phyloP scores from a whole-genome alignment of 2,888 invertebrate genomes.

The Latrodectus hesperus region DNA sequence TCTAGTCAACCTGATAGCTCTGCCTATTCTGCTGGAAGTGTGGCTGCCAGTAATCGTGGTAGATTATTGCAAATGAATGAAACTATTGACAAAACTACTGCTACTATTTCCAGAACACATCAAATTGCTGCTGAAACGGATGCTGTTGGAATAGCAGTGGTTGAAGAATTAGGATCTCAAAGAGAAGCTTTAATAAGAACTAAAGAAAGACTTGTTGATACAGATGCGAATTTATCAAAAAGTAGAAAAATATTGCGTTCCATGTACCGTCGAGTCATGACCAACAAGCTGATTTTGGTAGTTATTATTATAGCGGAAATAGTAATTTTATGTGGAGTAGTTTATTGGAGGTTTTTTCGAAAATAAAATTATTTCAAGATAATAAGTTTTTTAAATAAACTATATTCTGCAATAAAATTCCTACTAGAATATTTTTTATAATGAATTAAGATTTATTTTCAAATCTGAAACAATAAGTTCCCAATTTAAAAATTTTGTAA shows the following conservation, averaged over 20 bases:
- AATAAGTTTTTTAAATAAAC: too few relatives aligned
- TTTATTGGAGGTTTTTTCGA: slow-evolving; percentile 75
- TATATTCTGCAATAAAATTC: too few relatives aligned
- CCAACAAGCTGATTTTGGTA: slow-evolving; percentile 75
- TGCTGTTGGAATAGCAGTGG: slow-evolving; percentile 84
- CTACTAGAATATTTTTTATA: too few relatives aligned
- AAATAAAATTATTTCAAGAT: not conserved
- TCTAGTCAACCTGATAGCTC: slow-evolving; percentile 6
- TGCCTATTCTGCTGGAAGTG: slow-evolving; percentile 67
- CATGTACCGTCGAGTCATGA: slow-evolving; percentile 75
- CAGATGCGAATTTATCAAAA: slow-evolving; percentile 74
- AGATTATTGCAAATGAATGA: slow-evolving; percentile 74
- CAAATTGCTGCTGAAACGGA: slow-evolving; percentile 87
- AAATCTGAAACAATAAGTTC: too few relatives aligned
- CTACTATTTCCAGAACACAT: slow-evolving; percentile 80
- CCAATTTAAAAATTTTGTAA: too few relatives aligned
- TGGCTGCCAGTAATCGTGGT: slow-evolving; percentile 73
- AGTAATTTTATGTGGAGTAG: slow-evolving; percentile 74
- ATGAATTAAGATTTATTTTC: too few relatives aligned
- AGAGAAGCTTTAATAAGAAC: slow-evolving; percentile 83
- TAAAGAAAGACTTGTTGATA: slow-evolving; percentile 77
- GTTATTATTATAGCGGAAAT: slow-evolving; percentile 75
- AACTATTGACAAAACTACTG: slow-evolving; percentile 73
- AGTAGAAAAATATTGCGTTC: slow-evolving; percentile 74
- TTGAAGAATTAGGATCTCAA: slow-evolving; percentile 85